Base-by-base conservation (phyloP, 2,888 invertebrate species). In the Labia minor region DNA sequence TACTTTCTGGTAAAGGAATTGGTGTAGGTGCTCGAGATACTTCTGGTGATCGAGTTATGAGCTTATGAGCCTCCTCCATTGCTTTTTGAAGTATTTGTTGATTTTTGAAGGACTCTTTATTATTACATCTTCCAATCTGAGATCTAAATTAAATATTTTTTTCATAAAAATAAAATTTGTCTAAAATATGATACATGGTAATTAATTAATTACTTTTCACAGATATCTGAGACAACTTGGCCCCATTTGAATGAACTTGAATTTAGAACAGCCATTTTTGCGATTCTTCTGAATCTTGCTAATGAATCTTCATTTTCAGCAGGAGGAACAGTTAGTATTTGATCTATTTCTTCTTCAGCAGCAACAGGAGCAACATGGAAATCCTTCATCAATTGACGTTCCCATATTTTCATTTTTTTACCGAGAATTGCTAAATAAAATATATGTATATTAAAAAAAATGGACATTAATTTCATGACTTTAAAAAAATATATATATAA, bases 351-450 rank as follows among this genome's bases (percentile, higher is more conserved):
- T 26, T 86, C 86, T 1, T 85, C 81, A 1, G 80, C 79, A 1
- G 85, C 81, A 2, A 90, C 84, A 0, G 90, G 89, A 0, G 89
- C 86, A 65, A 93, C 89, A 73, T 91, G 90, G 80, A 92, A 92
- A 76, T 91, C 91, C 76, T 89, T 90, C 88, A 93, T 90, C 65
- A 93, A 78, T 0, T 89, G 83, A n/a, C 92, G 82, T 76, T 93
- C 92, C 91, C 92, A 92, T 0, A 90, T 81, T 74, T 88, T 88
- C 82, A 89, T 90, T 73, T 78, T 78, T 69, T 87, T 89, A 0
- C 89, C 91, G 37, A 88, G 81, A 21, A 87, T 83, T 71, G 85
- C 89, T 89, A 73, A 2, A 71, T 8, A 26, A 26, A 70, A 67
- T 37, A 66, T n/a, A n/a, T n/a, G 63, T 61, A 61, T 37, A 61